These are phyloP conservation scores for Ctenosaura bakeri DNA, from an alignment of 2,797 vertebrate genomes.

Conservation along the genomic window DNA sequence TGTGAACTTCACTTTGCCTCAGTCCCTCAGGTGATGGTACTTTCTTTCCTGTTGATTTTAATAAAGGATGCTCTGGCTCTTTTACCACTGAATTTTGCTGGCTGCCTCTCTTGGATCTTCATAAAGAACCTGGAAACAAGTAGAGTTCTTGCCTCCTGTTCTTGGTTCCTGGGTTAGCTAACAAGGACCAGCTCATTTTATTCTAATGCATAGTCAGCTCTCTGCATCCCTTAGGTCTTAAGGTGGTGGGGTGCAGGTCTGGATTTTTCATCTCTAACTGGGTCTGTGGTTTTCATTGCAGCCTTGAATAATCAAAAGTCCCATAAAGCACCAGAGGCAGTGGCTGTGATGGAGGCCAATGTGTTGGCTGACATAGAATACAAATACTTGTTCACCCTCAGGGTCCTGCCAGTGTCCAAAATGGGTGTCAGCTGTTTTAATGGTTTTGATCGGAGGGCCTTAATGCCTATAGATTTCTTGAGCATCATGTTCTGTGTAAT, in stretches of 20 bases:
- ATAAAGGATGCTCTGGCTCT: conserved; percentile 65
- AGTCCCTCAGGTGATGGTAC: conserved; percentile 61
- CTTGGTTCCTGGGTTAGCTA: background rate
- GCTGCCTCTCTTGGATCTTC: conserved; percentile 37
- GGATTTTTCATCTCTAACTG: background rate
- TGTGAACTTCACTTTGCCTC: conserved; percentile 65
- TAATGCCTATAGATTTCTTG: conserved; percentile 62
- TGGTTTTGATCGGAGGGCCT: conserved; percentile 58
- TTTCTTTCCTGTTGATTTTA: conserved; percentile 65
- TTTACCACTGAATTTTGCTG: conserved; percentile 56
- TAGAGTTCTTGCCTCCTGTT: conserved; percentile 26
- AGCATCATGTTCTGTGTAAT: conserved; percentile 74
- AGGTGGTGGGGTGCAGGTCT: background rate
- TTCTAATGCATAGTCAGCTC: background rate
- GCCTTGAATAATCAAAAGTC: fast-evolving
- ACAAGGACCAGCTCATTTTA: background rate
- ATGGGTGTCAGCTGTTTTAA: conserved; percentile 11
- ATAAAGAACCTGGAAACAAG: conserved; percentile 11
- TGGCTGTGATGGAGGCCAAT: conserved; percentile 19
- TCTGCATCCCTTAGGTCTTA: background rate
- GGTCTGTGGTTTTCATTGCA: background rate
- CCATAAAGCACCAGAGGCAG: conserved; percentile 23
- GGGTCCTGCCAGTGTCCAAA: conserved; percentile 42
- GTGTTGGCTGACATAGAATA: background rate
- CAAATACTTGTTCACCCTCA: conserved; percentile 34